Evolutionary conservation across 1,140 invertebrate species (phyloP), one percentile per base, ranked within the genome.

Genomic region (Drosophila gunungcola): DNA sequence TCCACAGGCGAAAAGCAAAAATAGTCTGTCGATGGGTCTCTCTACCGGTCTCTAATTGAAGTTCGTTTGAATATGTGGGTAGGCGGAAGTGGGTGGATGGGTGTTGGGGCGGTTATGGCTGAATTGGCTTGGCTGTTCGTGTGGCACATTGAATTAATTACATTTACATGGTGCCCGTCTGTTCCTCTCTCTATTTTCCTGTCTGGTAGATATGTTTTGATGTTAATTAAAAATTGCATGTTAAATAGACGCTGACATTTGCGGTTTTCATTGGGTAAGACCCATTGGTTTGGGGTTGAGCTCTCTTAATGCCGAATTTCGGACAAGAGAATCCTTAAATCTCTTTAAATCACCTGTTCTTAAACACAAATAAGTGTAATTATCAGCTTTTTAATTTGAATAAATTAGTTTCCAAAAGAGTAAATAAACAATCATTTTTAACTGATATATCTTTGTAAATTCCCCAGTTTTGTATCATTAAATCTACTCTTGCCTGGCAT

Each of bases 141-240:
- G 41, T 43, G 61, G 46, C 55, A 68, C 61, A 68, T 75, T 86
- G 68, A 86, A 78, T 75, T 75, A 86, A 82, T 86, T 75, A 82
- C 69, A 81, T 78, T 86, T 72, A 67, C 61, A 70, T 64, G 69
- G 61, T 38, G 42, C 29, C 32, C 38, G 27, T 32, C 45, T 13
- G 55, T 32, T 45, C 36, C 27, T 46, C 46, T 43, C 29, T 64
- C 57, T 49, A 38, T 64, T 51, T 63, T 56, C 27, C 46, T 32
- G 36, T 21, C 25, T 48, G 62, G n/a, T 13, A 11, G 25, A 27
- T 38, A 67, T 57, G 74, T 65, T 75, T 49, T 55, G 68, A 68
- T 69, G 62, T 76, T 81, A 86, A 86, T 86, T 86, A 80, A 81
- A 80, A 80, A 86, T 62, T 74, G 54, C 62, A 86, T 78, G 65